Base-by-base conservation (phyloP, 1,140 invertebrate species). In the Drosophila parabipectinata region DNA sequence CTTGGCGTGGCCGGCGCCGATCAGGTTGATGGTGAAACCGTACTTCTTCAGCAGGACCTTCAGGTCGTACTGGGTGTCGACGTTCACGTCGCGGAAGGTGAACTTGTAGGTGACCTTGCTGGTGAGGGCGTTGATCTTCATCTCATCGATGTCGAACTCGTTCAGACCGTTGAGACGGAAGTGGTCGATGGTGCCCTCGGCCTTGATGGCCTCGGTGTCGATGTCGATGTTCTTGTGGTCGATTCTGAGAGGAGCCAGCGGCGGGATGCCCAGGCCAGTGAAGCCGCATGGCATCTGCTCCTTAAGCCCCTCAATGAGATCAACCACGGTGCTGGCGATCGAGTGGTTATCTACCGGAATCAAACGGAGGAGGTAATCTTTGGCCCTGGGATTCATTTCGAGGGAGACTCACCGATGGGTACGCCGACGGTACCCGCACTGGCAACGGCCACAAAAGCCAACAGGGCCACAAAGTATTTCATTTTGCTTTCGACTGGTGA, bases 221-320 rank as follows among this genome's bases (percentile, higher is more conserved):
- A 91, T 90, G 21, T 91, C 14, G 1, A 91, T 30, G 10, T 77
- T 53, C 58, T 79, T 58, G 45, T 91, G 77, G 28, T 83, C 52
- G 39, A 90, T 73, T 47, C 77, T 72, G 3, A 91, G 55, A 8
- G 90, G 90, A 14, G 90, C 88, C 24, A 91, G 21, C 68, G 90
- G 90, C 14, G 90, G 90, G 53, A 91, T 72, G 14, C 90, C 90
- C 32, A 82, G 0, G 1, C 57, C 67, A 50, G 90, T 44, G 44
- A 91, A 91, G 54, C 90, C 90, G 26, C 90, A 91, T 7, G 90
- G 90, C 90, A 91, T 91, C 62, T 91, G 77, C 52, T 85, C 74
- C 64, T 76, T 21, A 0, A 91, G 0, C 6, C 51, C 72, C 55
- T 82, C 72, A 53, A 91, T 75, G 10, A 63, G 0, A 4, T 89